A percentile compares a stretch with the other conserved stretches of the same genome.
These are phyloP conservation scores for Gila orcuttii DNA, from an alignment of 2,113 vertebrate species.

Conservation along the genomic window DNA sequence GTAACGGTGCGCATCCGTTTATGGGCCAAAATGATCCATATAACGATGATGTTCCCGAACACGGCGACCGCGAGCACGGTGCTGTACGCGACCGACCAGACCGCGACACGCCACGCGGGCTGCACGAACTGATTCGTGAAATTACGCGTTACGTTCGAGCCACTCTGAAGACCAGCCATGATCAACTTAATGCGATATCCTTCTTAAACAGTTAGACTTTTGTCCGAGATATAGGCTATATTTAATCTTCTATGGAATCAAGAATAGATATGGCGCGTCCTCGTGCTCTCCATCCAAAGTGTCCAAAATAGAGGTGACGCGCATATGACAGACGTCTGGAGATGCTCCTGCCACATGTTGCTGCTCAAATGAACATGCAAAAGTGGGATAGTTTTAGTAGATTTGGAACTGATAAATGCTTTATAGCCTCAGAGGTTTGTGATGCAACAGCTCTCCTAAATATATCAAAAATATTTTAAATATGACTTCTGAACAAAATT, in stretches of 20 bases:
- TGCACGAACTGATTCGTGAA: slow-evolving; percentile 85
- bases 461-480: neutral
- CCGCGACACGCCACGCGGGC: slow-evolving; percentile 82
- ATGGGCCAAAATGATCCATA: slow-evolving; percentile 89
- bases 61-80: slow-evolving; percentile 81
- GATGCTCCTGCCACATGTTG: neutral
- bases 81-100: slow-evolving; percentile 85
- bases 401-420: neutral
- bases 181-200: neutral
- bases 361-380: neutral
- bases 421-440: too few relatives aligned
- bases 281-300: slow-evolving; percentile 24
- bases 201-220: neutral
- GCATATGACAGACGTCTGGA: slow-evolving; percentile 12
- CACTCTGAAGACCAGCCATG: slow-evolving; percentile 44
- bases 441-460: neutral
- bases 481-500: neutral
- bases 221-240: neutral
- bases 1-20: slow-evolving; percentile 87
- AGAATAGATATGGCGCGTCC: neutral
- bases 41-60: slow-evolving; percentile 84
- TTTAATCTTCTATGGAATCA: neutral
- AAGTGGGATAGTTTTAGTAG: neutral
- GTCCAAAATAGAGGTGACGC: slow-evolving; percentile 14
- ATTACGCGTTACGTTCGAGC: slow-evolving; percentile 63